phyloP scores from a whole-genome alignment of 2,888 invertebrate genomes.

The Plutella xylostella region DNA sequence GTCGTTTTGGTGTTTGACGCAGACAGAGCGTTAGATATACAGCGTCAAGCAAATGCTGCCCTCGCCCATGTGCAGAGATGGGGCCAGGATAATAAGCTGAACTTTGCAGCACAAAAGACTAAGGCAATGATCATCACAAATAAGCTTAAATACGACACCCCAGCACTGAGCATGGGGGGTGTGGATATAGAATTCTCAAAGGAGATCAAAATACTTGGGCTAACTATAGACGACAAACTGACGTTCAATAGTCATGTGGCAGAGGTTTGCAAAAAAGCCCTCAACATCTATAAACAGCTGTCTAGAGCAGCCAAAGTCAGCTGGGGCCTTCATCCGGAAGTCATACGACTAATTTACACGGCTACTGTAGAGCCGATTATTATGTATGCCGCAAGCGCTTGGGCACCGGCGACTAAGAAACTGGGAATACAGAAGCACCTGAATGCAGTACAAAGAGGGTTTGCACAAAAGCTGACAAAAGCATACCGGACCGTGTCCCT shows the following conservation, averaged over 20 bases:
- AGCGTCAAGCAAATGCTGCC: neutral
- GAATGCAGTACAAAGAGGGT: no score
- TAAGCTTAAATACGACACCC: no score
- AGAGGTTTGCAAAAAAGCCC: constrained; percentile 4
- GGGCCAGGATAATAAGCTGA: constrained; percentile 11
- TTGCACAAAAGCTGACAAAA: neutral
- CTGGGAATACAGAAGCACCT: neutral
- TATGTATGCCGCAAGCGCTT: constrained; percentile 1
- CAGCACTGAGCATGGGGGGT: constrained; percentile 8
- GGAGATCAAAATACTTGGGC: constrained; percentile 7
- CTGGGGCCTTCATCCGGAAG: constrained; percentile 5
- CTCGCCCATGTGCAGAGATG: constrained; percentile 4
- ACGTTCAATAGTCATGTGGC: constrained; percentile 7
- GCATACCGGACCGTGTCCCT: neutral
- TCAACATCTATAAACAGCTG: constrained; percentile 1
- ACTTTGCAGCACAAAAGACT: constrained; percentile 15
- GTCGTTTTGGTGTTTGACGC: neutral
- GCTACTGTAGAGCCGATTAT: constrained; percentile 3
- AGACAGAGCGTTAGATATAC: neutral
- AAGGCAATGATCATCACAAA: constrained; percentile 12
- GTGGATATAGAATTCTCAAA: neutral
- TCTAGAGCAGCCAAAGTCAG: constrained; percentile 1
- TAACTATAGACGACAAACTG: constrained; percentile 8
- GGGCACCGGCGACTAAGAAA: neutral
- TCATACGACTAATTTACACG: neutral